phyloP scores from a whole-genome alignment of 1,140 invertebrate genomes.

The Monomorium pharaonis region DNA sequence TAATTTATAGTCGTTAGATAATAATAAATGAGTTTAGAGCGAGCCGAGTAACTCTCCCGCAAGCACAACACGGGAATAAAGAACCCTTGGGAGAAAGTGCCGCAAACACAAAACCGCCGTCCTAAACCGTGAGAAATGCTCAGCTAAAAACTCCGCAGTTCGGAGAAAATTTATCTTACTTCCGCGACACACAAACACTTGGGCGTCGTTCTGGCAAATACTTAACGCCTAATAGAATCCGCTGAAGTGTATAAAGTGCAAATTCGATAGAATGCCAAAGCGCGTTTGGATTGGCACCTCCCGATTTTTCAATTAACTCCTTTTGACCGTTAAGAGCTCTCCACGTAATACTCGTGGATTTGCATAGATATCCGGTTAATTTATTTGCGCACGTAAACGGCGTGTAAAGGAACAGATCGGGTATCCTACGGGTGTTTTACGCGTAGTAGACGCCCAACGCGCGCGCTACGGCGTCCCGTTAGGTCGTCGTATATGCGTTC shows the following conservation, averaged over 20 bases:
- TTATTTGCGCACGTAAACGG: not conserved
- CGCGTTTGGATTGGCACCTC: not conserved
- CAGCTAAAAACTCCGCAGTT: not conserved
- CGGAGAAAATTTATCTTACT: constrained; percentile 22
- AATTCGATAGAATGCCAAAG: not conserved
- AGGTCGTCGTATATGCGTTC: constrained; percentile 37
- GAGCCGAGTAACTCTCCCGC: not conserved
- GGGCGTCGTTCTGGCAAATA: not conserved
- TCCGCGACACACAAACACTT: not conserved
- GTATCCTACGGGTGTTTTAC: constrained; percentile 2
- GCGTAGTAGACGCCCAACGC: constrained; percentile 1
- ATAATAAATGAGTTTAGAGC: constrained; percentile 39
- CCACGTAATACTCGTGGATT: not conserved
- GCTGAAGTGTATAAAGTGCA: not conserved
- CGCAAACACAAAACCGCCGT: constrained; percentile 1
- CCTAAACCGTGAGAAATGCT: constrained; percentile 34
- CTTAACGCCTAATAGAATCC: not conserved
- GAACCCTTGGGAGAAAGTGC: constrained; percentile 42
- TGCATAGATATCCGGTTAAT: not conserved
- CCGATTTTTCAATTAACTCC: not conserved
- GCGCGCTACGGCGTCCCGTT: constrained; percentile 60
- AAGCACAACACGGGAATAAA: not conserved
- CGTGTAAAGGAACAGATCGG: constrained; percentile 10
- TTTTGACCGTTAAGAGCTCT: not conserved
- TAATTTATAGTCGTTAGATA: constrained; percentile 38